Evolutionary conservation across 2,888 invertebrate species (phyloP).

Genomic region (Scaptomyza tumidula): DNA sequence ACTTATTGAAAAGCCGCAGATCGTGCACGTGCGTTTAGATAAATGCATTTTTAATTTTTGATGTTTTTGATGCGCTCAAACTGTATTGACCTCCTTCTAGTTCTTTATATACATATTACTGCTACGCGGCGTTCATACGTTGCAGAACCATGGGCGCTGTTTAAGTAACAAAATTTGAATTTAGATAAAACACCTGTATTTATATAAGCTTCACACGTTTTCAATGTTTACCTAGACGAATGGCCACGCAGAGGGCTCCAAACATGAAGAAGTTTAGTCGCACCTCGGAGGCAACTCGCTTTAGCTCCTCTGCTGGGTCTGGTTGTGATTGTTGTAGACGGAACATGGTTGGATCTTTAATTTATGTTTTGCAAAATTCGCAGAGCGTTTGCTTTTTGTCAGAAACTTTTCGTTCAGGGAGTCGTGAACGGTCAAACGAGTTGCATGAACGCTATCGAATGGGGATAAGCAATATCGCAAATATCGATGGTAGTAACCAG

Average conservation of each 20-base stretch:
- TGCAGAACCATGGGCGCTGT: slow-evolving; percentile 62
- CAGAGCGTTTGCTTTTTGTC: slow-evolving; percentile 2
- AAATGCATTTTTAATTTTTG: slow-evolving; percentile 53
- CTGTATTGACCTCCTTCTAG: slow-evolving; percentile 14
- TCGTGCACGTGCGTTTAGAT: slow-evolving; percentile 29
- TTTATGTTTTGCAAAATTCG: slow-evolving; percentile 10
- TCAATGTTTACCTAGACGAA: slow-evolving; percentile 77
- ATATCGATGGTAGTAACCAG: background rate
- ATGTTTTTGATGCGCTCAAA: slow-evolving; percentile 13
- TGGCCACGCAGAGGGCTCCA: slow-evolving; percentile 75
- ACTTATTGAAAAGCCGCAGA: slow-evolving; percentile 12
- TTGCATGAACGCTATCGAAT: slow-evolving; percentile 11
- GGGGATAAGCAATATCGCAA: background rate
- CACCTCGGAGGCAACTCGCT: slow-evolving; percentile 81
- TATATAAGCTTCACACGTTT: slow-evolving; percentile 53
- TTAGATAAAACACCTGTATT: slow-evolving; percentile 35
- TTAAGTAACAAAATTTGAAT: slow-evolving; percentile 6
- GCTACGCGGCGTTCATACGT: slow-evolving; percentile 56
- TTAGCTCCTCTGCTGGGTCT: slow-evolving; percentile 83
- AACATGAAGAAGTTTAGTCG: slow-evolving; percentile 82
- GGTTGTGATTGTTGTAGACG: slow-evolving; percentile 83
- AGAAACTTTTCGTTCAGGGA: slow-evolving; percentile 1
- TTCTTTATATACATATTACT: background rate
- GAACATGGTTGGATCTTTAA: slow-evolving; percentile 76
- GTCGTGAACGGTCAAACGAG: background rate